Evolutionary conservation across 1,140 invertebrate species (phyloP).

Genomic region (Thereuonema tuberculata): DNA sequence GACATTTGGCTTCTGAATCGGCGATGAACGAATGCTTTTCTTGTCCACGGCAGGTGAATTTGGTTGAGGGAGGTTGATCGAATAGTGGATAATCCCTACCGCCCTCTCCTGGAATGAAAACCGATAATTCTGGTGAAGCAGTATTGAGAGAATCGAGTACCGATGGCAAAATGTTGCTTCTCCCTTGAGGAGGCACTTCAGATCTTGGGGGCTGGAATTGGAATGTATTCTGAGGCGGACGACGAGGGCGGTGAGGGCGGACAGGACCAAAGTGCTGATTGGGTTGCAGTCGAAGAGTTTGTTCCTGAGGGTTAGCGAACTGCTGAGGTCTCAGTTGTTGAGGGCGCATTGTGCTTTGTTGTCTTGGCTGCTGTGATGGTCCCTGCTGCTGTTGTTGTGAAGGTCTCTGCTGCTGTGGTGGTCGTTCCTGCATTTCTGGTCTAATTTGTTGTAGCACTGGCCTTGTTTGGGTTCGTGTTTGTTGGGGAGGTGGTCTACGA

Average conservation of each 20-base stretch:
- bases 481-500: background rate
- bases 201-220: background rate
- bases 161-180: background rate
- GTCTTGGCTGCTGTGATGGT: background rate
- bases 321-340: background rate
- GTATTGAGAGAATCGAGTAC: background rate
- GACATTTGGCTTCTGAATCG: background rate
- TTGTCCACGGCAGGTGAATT: background rate
- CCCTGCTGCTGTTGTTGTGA: background rate
- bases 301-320: background rate
- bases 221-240: background rate
- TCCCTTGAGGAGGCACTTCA: background rate
- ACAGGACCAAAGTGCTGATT: background rate
- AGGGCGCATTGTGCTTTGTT: background rate
- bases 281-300: background rate
- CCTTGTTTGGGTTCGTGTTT: no score
- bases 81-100: conserved; percentile 5
- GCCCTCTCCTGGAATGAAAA: conserved; percentile 3
- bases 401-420: background rate
- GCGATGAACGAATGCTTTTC: background rate
- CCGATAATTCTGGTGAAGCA: background rate
- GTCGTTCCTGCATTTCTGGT: background rate
- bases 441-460: no score
- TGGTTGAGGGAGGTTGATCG: background rate
- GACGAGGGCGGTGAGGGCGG: background rate